phyloP scores from a whole-genome alignment of 2,888 invertebrate genomes.

The Catocala sponsa region DNA sequence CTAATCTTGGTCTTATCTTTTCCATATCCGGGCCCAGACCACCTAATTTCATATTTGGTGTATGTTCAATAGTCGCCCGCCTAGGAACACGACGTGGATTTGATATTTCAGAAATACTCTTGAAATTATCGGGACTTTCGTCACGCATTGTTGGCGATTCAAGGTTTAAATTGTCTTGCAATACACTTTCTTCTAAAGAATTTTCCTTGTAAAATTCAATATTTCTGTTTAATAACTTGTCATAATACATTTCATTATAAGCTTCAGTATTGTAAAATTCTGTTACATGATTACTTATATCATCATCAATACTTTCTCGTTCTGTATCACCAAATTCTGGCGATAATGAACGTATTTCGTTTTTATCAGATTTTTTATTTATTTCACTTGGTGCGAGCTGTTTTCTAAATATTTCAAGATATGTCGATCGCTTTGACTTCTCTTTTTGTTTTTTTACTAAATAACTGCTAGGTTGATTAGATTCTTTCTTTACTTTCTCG shows the following conservation, averaged over 20 bases:
- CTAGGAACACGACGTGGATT: constrained; percentile 64
- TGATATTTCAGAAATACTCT: constrained; percentile 77
- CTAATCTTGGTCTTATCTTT: constrained; percentile 77
- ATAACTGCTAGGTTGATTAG: constrained; percentile 58
- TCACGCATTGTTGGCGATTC: constrained; percentile 56
- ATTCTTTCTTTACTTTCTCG: constrained; percentile 54
- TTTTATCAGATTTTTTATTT: constrained; percentile 47
- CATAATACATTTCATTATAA: constrained; percentile 82
- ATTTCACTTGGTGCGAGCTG: constrained; percentile 60
- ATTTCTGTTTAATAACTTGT: constrained; percentile 71
- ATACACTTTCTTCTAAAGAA: constrained; percentile 65
- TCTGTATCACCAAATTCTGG: constrained; percentile 83
- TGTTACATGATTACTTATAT: constrained; percentile 50
- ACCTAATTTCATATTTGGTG: constrained; percentile 72
- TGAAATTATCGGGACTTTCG: constrained; percentile 62
- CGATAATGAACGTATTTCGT: constrained; percentile 76
- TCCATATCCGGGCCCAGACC: constrained; percentile 81
- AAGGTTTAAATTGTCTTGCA: constrained; percentile 51
- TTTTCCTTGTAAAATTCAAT: constrained; percentile 63
- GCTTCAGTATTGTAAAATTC: constrained; percentile 79
- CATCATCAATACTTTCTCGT: constrained; percentile 74
- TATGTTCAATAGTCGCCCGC: constrained; percentile 63
- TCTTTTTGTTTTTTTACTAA: constrained; percentile 70
- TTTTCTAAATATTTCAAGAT: constrained; percentile 79
- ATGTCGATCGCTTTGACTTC: constrained; percentile 62